Evolutionary conservation across 2,113 vertebrate genomes (phyloP).

Genomic region (Taurulus bubalis): DNA sequence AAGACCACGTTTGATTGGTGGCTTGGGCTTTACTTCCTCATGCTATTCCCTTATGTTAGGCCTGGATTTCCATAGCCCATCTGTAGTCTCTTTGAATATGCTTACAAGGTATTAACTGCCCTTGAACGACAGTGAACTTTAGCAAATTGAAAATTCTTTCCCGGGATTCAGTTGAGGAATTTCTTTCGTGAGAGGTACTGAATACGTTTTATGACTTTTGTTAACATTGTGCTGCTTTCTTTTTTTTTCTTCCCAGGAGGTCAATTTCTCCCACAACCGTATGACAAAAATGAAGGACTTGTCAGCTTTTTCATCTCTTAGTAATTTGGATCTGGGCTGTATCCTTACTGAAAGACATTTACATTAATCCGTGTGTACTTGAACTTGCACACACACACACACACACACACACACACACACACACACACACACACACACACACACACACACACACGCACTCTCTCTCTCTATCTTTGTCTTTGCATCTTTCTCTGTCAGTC

Average conservation of each 20-base stretch:
- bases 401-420: too few relatives aligned
- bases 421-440: background rate
- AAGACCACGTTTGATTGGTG: constrained; percentile 67
- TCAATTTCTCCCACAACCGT: constrained; percentile 90
- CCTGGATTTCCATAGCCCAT: constrained; percentile 73
- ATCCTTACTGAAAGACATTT: constrained; percentile 86
- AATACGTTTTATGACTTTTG: constrained; percentile 22
- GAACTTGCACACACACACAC: background rate
- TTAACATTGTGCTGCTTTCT: constrained; percentile 32
- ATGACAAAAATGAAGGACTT: constrained; percentile 90
- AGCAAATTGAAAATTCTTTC: constrained; percentile 25
- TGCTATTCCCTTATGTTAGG: constrained; percentile 68
- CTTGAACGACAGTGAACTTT: constrained; percentile 71
- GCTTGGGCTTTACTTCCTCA: constrained; percentile 55
- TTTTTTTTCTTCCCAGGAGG: constrained; percentile 86
- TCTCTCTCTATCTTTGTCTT: background rate
- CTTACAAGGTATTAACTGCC: constrained; percentile 68
- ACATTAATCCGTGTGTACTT: background rate
- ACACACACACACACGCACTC: background rate
- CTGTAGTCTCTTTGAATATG: constrained; percentile 74
- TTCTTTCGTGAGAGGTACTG: constrained; percentile 14
- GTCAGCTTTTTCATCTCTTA: constrained; percentile 83
- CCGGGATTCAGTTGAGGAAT: constrained; percentile 16
- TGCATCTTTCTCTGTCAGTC: background rate
- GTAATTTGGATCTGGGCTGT: constrained; percentile 89